Percentiles rank a stretch among this genome's conserved stretches.
These are phyloP conservation scores for Onchidella celtica DNA, from an alignment of 2,888 invertebrate species.

Conservation along the genomic window DNA sequence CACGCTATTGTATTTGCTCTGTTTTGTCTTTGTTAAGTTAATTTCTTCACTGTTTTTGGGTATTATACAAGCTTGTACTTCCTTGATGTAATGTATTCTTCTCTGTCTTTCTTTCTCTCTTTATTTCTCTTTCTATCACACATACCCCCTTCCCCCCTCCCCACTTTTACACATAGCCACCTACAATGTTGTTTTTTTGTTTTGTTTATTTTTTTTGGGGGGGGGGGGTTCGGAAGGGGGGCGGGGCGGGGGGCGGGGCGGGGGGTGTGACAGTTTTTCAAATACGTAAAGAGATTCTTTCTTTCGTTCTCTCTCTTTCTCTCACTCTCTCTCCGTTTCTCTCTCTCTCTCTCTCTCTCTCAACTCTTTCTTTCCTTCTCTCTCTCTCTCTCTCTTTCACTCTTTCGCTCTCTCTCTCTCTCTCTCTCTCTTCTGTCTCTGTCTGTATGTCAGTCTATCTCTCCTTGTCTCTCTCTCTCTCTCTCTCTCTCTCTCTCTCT, in stretches of 20 bases:
- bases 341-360: constrained; percentile 1
- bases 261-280: too few species aligned
- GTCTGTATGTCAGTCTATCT: too few species aligned
- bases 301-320: neutral
- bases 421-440: too few species aligned
- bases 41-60: neutral
- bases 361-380: too few species aligned
- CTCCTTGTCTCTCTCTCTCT: too few species aligned
- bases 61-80: neutral
- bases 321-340: constrained; percentile 7
- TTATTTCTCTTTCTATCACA: neutral
- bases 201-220: too few species aligned
- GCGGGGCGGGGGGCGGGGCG: too few species aligned
- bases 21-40: neutral
- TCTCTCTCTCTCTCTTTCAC: too few species aligned
- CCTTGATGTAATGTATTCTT: neutral
- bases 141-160: neutral
- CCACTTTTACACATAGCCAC: neutral
- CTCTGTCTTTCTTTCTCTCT: neutral
- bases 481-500: neutral
- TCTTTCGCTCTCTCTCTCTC: too few species aligned
- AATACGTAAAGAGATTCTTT: too few species aligned
- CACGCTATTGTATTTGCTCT: neutral
- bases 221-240: too few species aligned
- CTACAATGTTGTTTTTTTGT: neutral